A percentile compares a stretch with the other conserved stretches of the same genome.
Conservation (phyloP, 1,140 invertebrate genomes). For the Papilio xuthus region DNA sequence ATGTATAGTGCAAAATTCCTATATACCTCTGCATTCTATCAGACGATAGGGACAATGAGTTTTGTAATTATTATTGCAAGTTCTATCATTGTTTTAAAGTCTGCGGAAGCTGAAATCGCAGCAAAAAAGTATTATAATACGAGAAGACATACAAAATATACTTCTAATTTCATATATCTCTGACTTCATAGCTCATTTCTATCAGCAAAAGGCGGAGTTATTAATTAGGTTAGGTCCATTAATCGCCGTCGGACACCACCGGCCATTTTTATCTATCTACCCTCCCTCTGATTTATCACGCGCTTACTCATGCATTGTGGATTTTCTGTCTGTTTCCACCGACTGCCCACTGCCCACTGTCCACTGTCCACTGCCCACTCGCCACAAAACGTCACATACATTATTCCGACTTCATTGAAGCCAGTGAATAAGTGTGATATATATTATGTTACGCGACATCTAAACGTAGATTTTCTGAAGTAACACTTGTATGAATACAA, state of each 20-base stretch:
- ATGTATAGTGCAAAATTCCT: no score
- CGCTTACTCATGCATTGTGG: slow-evolving; percentile 4
- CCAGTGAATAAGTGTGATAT: background rate
- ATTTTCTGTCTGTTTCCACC: background rate
- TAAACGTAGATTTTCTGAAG: no score
- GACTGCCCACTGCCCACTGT: background rate
- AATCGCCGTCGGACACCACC: background rate
- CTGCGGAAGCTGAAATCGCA: no score
- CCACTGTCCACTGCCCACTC: background rate
- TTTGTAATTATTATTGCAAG: no score
- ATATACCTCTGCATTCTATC: no score
- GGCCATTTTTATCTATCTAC: slow-evolving; percentile 24
- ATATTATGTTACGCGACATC: background rate
- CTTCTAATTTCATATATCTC: background rate
- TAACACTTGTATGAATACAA: no score
- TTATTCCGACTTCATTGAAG: background rate
- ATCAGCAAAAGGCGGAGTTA: background rate
- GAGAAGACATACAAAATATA: background rate
- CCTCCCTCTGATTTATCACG: slow-evolving; percentile 8
- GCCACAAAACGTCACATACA: background rate
- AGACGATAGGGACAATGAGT: no score
- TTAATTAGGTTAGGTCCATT: slow-evolving; percentile 21
- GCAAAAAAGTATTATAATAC: no score
- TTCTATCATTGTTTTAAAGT: no score
- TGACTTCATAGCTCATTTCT: background rate